Evolutionary conservation across 2,797 vertebrate species (phyloP).

Genomic region (Steatocranus sp.): DNA sequence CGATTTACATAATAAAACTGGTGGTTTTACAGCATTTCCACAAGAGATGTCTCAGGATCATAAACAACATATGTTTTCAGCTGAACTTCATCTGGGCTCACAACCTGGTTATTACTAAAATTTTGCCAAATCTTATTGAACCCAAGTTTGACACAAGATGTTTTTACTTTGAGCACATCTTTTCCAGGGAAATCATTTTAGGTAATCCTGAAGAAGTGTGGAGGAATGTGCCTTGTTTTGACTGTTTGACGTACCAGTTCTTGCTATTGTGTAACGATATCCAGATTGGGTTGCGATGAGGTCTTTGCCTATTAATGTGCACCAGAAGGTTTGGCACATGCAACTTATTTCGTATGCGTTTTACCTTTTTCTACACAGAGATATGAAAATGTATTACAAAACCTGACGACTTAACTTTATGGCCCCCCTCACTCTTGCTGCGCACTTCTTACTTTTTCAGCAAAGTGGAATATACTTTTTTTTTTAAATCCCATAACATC

Average conservation of each 20-base stretch:
- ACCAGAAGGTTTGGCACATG: slow-evolving; percentile 21
- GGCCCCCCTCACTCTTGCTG: neutral
- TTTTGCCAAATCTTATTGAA: neutral
- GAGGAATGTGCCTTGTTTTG: slow-evolving; percentile 55
- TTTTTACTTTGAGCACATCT: slow-evolving; percentile 13
- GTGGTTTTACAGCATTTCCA: neutral
- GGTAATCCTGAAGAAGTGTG: slow-evolving; percentile 53
- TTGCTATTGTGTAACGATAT: slow-evolving; percentile 29
- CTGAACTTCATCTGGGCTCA: neutral
- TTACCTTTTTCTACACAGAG: neutral
- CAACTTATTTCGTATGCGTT: neutral
- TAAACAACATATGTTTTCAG: neutral
- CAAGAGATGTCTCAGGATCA: neutral
- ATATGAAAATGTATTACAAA: neutral
- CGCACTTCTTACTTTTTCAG: neutral
- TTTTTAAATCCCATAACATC: neutral
- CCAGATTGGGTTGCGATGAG: slow-evolving; percentile 30
- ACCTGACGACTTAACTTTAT: neutral
- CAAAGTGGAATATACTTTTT: neutral
- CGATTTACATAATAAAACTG: neutral
- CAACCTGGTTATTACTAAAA: neutral
- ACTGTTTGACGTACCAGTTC: slow-evolving; percentile 20
- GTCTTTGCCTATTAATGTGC: slow-evolving; percentile 3
- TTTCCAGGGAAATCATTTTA: slow-evolving; percentile 34
- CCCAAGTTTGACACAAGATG: slow-evolving; percentile 22